Evolutionary conservation across 2,113 vertebrate species (phyloP).

Genomic region (Bufo bufo): DNA sequence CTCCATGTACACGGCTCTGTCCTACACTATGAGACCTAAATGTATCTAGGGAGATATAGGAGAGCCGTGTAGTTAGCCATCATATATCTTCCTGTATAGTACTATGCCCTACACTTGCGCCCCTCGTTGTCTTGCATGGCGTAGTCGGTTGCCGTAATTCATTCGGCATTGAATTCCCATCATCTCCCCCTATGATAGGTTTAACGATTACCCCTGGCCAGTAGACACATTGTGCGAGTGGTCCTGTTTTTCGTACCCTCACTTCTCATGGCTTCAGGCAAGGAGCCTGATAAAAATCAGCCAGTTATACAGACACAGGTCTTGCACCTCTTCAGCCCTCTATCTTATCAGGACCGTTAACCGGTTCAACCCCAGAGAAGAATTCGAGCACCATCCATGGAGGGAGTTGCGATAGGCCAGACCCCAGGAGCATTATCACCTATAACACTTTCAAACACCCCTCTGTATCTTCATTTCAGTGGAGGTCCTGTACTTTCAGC

Average conservation of each 20-base stretch:
- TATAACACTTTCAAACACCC: constrained; percentile 71
- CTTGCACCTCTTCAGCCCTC: constrained; percentile 61
- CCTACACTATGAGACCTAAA: neutral
- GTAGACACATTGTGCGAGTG: neutral
- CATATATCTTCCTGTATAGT: too few relatives aligned
- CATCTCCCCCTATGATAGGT: neutral
- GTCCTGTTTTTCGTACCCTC: neutral
- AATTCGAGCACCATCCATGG: constrained; percentile 33
- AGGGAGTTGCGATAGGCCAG: constrained; percentile 42
- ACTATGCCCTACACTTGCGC: neutral
- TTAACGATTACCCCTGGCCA: neutral
- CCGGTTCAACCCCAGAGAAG: neutral
- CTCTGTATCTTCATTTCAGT: constrained; percentile 72
- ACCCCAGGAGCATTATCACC: constrained; percentile 69
- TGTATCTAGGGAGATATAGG: neutral
- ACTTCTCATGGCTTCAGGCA: constrained; percentile 37
- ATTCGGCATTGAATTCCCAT: neutral
- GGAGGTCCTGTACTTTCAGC: constrained; percentile 79
- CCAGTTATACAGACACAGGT: constrained; percentile 43
- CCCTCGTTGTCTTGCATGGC: neutral
- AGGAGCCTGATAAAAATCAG: constrained; percentile 44
- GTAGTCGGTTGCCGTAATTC: neutral
- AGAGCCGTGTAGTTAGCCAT: neutral
- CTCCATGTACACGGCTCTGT: too few relatives aligned
- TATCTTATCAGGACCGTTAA: constrained; percentile 36